Evolutionary conservation across 2,888 invertebrate genomes (phyloP), one percentile per base, ranked within the genome.

Genomic region (Nesidiocoris tenuis): DNA sequence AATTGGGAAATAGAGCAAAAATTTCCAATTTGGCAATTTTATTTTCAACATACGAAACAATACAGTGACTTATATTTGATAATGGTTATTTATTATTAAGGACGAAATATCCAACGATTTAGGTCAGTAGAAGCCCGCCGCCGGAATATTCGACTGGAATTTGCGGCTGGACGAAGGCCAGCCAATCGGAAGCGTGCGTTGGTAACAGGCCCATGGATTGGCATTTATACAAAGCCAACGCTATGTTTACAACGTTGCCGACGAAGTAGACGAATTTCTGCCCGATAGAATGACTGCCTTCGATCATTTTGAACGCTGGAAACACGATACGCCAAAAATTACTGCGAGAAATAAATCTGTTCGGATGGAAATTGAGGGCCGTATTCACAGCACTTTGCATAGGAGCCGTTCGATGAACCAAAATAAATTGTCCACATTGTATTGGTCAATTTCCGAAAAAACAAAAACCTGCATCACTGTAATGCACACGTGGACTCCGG

Each of bases 171-270:
- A 96, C 94, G 87, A 98, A 98, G 74, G 98, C 97, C 78, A 98
- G 85, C 98, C 98, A 98, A 84, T 98, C 98, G 57, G 98, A 98
- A 0, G 97, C 91, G 85, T 98, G 96, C 66, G 97, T 97, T 0
- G 98, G 98, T 74, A 98, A 85, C 23, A 98, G 84, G 1, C 98
- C 98, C 97, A 98, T 98, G 78, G 95, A 95, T 82, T 98, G 96
- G 83, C 98, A 98, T 85, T 98, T 98, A 83, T 98, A 98, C 57
- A 98, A 85, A 22, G 98, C 98, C 80, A 98, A 84, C 0, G 90
- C 90, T 78, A 98, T 90, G 83, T 96, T 96, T 0, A 95, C 91
- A 80, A 97, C 85, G 84, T 98, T 98, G 5, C 98, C 98, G 81
- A 98, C 86, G 79, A 96, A 88, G 83, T 95, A 98, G 1, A 96